Evolutionary conservation across 30 jellyfish, hydroid and myxozoan species (phyloP), one percentile per base, ranked within the genome.

Genomic region (Rhopilema esculentum): DNA sequence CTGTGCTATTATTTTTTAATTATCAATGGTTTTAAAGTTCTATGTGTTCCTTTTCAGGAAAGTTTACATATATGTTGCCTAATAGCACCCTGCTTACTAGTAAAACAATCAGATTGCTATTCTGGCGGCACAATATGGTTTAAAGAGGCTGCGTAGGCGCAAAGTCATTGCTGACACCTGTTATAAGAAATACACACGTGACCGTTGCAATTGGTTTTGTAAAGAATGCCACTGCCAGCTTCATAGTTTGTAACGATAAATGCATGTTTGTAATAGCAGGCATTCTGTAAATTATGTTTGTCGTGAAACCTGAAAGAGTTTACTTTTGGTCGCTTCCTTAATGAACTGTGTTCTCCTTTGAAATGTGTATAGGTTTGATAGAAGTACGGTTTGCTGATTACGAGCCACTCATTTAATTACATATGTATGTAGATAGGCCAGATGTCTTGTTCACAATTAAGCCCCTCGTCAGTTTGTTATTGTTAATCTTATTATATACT

Each of bases 1-100:
- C n/a, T n/a, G n/a, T n/a, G n/a, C n/a, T n/a, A 12, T 40, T 12
- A 40, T 12, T 40, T 40, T 12, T 40, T 40, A 2, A 40, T 40
- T 40, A 40, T 40, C 57, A n/a, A n/a, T 40, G 57, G 12, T 40
- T 40, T 40, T 40, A 6, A 6, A 40, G 6, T 12, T 40, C 12
- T 40, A 6, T 40, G 57, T 40, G n/a, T 71, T 76, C 1, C 23
- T 66, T 50, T 87, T 48, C 79, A 87, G 96, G 91, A 87, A 87
- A 87, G 96, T 87, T 17, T 87, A 87, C 90, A 87, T 85, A 26
- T 87, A 87, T 49, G 72, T 87, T 21, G 96, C 96, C 1, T 87
- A 62, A 87, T 18, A 72, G 62, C 16, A 51, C 21, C 15, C 17
- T 72, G 49, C 52, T 48, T 9, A 49, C 17, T 71, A 19, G 82